Conservation (phyloP, 2,113 vertebrate species). For the Microtus ochrogaster region DNA sequence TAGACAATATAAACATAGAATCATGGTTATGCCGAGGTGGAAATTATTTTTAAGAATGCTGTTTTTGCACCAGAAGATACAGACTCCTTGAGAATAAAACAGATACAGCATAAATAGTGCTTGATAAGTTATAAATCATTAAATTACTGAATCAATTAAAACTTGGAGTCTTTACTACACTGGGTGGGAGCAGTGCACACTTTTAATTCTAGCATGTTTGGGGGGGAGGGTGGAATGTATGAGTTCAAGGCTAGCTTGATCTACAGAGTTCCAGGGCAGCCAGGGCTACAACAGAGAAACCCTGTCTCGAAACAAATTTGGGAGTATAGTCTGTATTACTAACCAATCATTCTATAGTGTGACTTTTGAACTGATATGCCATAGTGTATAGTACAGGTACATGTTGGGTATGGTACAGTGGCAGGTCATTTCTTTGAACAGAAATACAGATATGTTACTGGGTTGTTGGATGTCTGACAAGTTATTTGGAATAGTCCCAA, state of each 20-base stretch:
- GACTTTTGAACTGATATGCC: not conserved
- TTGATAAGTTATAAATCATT: not conserved
- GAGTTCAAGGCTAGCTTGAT: not conserved
- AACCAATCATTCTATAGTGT: not conserved
- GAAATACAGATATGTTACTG: conserved; percentile 5
- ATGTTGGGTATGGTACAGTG: not conserved
- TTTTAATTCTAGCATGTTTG: not conserved
- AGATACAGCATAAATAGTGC: not conserved
- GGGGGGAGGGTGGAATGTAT: no score
- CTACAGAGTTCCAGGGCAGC: not conserved
- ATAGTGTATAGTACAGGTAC: not conserved
- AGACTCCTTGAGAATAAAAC: not conserved
- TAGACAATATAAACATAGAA: not conserved
- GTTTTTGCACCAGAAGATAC: not conserved
- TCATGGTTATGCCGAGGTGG: not conserved
- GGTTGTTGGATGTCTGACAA: not conserved
- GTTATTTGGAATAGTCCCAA: not conserved
- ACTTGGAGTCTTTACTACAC: not conserved
- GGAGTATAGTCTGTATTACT: not conserved
- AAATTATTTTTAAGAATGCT: not conserved
- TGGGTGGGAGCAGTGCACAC: not conserved
- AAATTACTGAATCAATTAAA: not conserved
- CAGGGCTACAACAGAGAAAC: not conserved
- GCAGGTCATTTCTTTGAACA: not conserved
- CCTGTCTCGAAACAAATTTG: not conserved